These are phyloP conservation scores for Drosophila pandora DNA, from an alignment of 1,140 invertebrate species.

Conservation along the genomic window DNA sequence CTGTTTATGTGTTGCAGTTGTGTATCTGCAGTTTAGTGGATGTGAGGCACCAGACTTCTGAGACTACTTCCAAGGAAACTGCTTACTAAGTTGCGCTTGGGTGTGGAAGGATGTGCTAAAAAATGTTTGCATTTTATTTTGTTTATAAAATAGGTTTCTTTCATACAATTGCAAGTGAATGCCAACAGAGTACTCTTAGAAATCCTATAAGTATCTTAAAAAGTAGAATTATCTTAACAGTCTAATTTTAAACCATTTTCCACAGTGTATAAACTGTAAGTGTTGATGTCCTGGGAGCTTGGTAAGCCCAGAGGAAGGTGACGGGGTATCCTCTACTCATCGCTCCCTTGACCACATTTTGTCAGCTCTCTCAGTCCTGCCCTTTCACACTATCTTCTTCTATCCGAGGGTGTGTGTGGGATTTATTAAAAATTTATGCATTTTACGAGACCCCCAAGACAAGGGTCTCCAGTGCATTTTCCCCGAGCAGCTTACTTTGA, in stretches of 20 bases:
- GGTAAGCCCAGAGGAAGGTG: constrained; percentile 23
- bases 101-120: neutral
- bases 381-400: neutral
- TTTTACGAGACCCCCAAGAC: constrained; percentile 54
- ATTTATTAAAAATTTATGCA: constrained; percentile 78
- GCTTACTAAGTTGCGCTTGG: constrained; percentile 19
- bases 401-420: constrained; percentile 24
- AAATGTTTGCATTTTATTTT: neutral
- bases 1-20: constrained; percentile 13
- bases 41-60: constrained; percentile 25
- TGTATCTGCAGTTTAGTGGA: constrained; percentile 30
- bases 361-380: constrained; percentile 10
- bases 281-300: constrained; percentile 1
- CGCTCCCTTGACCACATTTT: constrained; percentile 57
- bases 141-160: neutral
- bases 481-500: constrained; percentile 24
- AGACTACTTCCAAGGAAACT: constrained; percentile 19
- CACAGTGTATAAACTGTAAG: neutral
- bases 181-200: too few species aligned
- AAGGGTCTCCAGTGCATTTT: constrained; percentile 37
- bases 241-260: neutral
- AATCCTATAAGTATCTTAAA: too few species aligned
- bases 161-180: too few species aligned
- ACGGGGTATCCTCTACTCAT: constrained; percentile 21
- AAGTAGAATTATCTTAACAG: too few species aligned